Percentiles rank a stretch among this genome's conserved stretches.
phyloP scores from a whole-genome alignment of 2,888 invertebrate species.

The Caprella mutica region DNA sequence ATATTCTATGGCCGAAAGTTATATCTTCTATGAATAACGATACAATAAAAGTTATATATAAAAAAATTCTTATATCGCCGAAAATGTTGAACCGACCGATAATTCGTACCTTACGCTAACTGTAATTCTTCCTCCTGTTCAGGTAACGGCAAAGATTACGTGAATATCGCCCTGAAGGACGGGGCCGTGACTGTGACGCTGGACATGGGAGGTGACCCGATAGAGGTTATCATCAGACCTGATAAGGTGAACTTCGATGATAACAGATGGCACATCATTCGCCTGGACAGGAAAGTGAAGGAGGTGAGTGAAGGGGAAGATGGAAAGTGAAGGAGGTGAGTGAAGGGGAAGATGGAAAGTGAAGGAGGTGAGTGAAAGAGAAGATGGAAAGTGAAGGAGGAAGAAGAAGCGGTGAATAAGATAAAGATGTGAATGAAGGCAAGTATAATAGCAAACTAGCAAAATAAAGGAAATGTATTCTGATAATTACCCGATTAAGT shows the following conservation, averaged over 20 bases:
- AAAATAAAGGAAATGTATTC: background rate
- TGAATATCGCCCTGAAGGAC: constrained; percentile 76
- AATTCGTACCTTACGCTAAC: background rate
- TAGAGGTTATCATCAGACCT: constrained; percentile 55
- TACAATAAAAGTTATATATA: too few relatives aligned
- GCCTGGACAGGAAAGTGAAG: constrained; percentile 76
- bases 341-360: too few relatives aligned
- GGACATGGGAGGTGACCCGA: constrained; percentile 56
- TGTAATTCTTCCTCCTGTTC: constrained; percentile 38
- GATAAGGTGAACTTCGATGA: constrained; percentile 83
- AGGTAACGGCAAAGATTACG: constrained; percentile 81
- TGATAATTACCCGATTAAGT: background rate
- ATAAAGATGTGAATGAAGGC: too few relatives aligned
- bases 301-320: too few relatives aligned
- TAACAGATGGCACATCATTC: constrained; percentile 90
- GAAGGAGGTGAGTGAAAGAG: constrained; percentile 76
- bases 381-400: constrained; percentile 87
- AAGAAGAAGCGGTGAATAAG: too few relatives aligned
- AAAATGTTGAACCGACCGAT: background rate
- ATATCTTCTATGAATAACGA: too few relatives aligned
- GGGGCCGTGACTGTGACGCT: constrained; percentile 78
- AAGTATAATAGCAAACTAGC: background rate
- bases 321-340: constrained; percentile 81
- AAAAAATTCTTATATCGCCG: too few relatives aligned
- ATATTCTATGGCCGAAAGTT: too few relatives aligned